Conservation (phyloP, 2,888 invertebrate species). For the Drosophila colorata region DNA sequence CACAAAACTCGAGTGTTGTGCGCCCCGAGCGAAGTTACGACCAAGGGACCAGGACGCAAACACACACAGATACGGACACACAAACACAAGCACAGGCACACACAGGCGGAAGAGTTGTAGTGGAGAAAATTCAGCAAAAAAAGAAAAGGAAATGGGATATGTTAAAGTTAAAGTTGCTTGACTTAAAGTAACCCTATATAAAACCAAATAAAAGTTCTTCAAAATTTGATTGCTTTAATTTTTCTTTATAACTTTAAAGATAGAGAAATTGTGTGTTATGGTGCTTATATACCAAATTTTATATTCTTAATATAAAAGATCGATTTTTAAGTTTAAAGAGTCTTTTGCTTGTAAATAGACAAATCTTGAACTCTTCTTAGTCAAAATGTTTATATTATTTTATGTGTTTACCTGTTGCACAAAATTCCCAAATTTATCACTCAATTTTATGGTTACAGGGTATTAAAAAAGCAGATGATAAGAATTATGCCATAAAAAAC, state of each 20-base stretch:
- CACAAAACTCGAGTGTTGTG: conserved; percentile 76
- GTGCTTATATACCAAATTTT: no score
- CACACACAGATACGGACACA: conserved; percentile 12
- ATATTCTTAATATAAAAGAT: no score
- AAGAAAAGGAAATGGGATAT: neutral
- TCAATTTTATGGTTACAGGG: conserved; percentile 5
- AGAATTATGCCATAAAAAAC: conserved; percentile 52
- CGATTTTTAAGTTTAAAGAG: no score
- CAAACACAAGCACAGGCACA: neutral
- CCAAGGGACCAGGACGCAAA: conserved; percentile 43
- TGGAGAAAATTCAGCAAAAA: conserved; percentile 19
- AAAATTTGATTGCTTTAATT: no score
- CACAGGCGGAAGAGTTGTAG: conserved; percentile 27
- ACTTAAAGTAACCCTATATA: conserved; percentile 11
- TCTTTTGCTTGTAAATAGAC: no score
- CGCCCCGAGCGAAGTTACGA: conserved; percentile 75
- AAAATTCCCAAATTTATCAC: neutral
- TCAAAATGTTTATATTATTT: no score
- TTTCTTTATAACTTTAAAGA: no score
- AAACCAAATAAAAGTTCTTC: no score
- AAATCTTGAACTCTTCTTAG: no score
- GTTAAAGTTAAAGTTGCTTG: neutral
- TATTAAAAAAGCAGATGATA: conserved; percentile 41
- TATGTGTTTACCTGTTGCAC: no score
- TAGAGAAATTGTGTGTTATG: no score